Conservation (phyloP, 2,797 vertebrate species). For the Adelosebastes latens region DNA sequence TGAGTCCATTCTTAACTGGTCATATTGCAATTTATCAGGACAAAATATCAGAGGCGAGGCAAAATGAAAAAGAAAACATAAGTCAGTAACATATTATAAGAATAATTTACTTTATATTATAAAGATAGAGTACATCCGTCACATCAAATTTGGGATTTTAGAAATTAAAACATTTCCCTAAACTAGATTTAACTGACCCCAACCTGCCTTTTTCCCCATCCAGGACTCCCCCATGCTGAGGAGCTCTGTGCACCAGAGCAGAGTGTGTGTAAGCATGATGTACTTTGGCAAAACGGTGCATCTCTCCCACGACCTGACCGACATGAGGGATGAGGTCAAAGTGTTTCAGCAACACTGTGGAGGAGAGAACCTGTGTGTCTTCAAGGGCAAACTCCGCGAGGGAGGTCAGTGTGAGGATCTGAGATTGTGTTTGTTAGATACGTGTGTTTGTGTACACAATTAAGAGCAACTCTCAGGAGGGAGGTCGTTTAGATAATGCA, state of each 20-base stretch:
- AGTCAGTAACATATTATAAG: background rate
- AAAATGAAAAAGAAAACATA: background rate
- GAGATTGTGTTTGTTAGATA: background rate
- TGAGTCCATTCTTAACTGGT: background rate
- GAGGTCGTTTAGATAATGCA: background rate
- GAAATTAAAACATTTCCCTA: no score
- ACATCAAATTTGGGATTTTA: no score
- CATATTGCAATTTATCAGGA: background rate
- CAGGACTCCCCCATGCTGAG: constrained; percentile 84
- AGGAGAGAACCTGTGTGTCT: constrained; percentile 96
- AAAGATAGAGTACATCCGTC: background rate
- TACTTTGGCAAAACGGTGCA: constrained; percentile 90
- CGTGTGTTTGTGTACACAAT: background rate
- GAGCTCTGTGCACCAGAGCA: constrained; percentile 82
- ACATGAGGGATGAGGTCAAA: constrained; percentile 89
- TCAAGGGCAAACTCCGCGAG: constrained; percentile 87
- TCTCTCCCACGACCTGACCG: constrained; percentile 80
- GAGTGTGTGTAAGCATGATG: constrained; percentile 88
- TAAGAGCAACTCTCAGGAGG: background rate
- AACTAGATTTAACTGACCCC: background rate
- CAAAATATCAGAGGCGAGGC: background rate
- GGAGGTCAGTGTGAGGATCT: constrained; percentile 84
- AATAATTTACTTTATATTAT: background rate
- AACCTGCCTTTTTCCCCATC: background rate
- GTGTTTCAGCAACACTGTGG: constrained; percentile 96